Evolutionary conservation across 2,888 invertebrate genomes (phyloP), one percentile per base, ranked within the genome.

Genomic region (Acanthococcus lagerstroemiae): DNA sequence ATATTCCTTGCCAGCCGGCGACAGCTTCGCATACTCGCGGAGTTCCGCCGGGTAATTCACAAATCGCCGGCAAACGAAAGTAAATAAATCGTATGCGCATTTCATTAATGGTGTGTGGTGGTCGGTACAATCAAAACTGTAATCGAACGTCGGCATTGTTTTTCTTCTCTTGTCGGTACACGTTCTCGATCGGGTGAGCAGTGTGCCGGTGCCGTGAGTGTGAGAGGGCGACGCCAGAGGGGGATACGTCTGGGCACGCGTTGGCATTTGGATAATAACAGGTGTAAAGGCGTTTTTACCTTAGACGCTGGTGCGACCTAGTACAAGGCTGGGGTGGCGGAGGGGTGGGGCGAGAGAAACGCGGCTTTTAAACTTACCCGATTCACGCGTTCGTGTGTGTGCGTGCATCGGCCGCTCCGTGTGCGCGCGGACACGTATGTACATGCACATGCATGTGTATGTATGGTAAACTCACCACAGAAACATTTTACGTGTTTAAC

Each of bases 241-340:
- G 63, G 63, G 63, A 22, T 52, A 44, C 63, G 63, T 61, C 63
- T 63, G 54, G 63, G 63, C 63, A 63, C 63, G 54, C 54, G 63
- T 63, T 63, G 52, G 63, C 54, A 63, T 63, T 52, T 63, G 54
- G 52, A 63, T 63, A 54, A 54, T 63, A 63, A 63, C 63, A 63
- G 63, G 63, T 63, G 63, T 63, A 63, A 52, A 63, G 63, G 63
- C 54, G 63, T 63, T 63, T 63, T 63, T 54, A 63, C 52, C 63
- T 63, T 37, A 63, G 54, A 63, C 54, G 44, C 37, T 52, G 9
- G 30, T 24, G 27, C 50, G 37, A 54, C 50, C 63, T 52, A 63
- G 52, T 45, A n/a, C n/a, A 58, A 25, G 19, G 22, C 17, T 58
- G 21, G 44, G 30, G 37, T 30, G 30, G 30, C 21, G 30, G 21